These are phyloP conservation scores for Entelurus aequoreus DNA, from an alignment of 2,113 vertebrate species.

Conservation along the genomic window DNA sequence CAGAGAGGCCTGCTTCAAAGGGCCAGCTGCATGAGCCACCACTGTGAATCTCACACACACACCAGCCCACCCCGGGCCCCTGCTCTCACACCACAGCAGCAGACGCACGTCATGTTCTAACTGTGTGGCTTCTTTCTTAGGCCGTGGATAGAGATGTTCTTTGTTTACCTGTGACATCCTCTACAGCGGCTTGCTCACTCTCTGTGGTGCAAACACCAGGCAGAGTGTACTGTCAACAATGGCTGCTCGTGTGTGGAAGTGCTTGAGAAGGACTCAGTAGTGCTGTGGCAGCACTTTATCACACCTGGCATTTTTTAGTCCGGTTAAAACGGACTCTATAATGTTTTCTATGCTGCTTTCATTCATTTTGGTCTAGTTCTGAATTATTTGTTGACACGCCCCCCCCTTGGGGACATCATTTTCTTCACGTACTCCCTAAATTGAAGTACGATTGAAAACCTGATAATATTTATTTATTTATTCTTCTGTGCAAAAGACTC, in stretches of 20 bases:
- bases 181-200: neutral
- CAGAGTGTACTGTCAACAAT: conserved; percentile 8
- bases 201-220: neutral
- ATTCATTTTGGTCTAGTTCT: too few relatives aligned
- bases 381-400: too few relatives aligned
- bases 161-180: neutral
- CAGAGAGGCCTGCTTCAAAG: conserved; percentile 67
- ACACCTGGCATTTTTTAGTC: too few relatives aligned
- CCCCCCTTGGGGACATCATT: too few relatives aligned
- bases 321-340: too few relatives aligned
- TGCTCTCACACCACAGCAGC: conserved; percentile 40
- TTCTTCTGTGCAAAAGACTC: too few relatives aligned
- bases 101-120: conserved; percentile 41
- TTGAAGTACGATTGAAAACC: too few relatives aligned
- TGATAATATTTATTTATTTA: too few relatives aligned
- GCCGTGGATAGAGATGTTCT: conserved; percentile 3
- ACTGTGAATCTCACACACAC: conserved; percentile 27
- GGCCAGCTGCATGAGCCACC: conserved; percentile 47
- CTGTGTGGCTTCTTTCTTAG: conserved; percentile 15
- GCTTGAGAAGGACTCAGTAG: neutral
- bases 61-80: conserved; percentile 46
- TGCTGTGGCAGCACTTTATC: neutral
- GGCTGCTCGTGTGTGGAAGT: neutral
- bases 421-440: too few relatives aligned
- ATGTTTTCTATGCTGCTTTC: too few relatives aligned